phyloP scores from a whole-genome alignment of 1,140 invertebrate species.

The Nixonia krombeini region DNA sequence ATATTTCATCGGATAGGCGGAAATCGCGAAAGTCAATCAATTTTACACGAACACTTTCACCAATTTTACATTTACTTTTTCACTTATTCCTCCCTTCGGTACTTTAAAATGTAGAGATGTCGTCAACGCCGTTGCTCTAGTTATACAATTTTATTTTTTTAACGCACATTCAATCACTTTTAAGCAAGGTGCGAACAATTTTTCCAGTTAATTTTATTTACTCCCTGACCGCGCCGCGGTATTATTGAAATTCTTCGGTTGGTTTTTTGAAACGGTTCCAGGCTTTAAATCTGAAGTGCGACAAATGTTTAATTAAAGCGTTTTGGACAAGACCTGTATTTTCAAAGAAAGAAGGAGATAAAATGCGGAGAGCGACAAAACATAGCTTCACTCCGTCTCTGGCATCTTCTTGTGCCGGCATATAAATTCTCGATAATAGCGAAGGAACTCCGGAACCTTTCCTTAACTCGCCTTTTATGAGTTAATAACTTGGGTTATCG shows the following conservation, averaged over 20 bases:
- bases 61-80: no score
- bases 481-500: conserved; percentile 70
- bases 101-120: no score
- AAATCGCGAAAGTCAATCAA: conserved; percentile 44
- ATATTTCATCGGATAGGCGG: conserved; percentile 57
- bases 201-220: no score
- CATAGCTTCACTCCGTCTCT: conserved; percentile 17
- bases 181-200: no score
- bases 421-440: conserved; percentile 70
- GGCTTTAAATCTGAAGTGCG: conserved; percentile 28
- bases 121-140: no score
- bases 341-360: conserved; percentile 28
- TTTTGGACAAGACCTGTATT: conserved; percentile 63
- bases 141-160: no score
- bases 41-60: conserved; percentile 12
- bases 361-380: conserved; percentile 11
- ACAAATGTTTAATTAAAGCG: conserved; percentile 68
- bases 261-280: conserved; percentile 11
- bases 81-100: no score
- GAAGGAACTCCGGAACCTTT: conserved; percentile 52
- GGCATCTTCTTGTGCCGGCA: conserved; percentile 51
- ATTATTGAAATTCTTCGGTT: neutral
- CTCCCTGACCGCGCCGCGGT: no score
- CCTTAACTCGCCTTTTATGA: conserved; percentile 67
- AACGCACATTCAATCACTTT: no score